Evolutionary conservation across 2,797 vertebrate genomes (phyloP), one percentile per base, ranked within the genome.

Genomic region (Channa striata): DNA sequence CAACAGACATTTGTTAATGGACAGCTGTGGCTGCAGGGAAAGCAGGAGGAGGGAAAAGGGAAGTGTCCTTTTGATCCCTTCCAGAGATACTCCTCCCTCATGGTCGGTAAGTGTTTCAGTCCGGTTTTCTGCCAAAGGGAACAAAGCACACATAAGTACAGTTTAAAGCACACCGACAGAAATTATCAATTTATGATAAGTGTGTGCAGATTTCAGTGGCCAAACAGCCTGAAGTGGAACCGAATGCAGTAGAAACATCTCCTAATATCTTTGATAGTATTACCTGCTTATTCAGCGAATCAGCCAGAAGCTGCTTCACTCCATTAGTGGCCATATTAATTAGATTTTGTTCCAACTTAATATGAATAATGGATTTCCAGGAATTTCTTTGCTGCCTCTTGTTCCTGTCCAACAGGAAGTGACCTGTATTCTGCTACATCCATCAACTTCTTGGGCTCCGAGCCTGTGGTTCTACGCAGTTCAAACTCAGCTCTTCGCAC

Each of bases 31-130:
- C 87, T 95, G 77, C 76, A 88, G 72, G 92, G 89, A 43, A 92
- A 66, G 77, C 91, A 69, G 54, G 92, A 94, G 68, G 94, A 95
- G 63, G 93, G 94, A 64, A 94, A 93, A 68, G 94, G 95, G 68
- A 95, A 92, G 68, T 94, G 95, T 89, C 94, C 93, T 1, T 96
- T 95, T 87, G 93, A 95, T 87, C 95, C 95, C 36, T 93, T 93
- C 72, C 92, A 92, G 72, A 94, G 93, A 80, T 93, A 91, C 53
- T 90, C 93, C 1, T 94, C 95, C 69, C 66, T 95, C 70, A 91
- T 96, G 88, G 89, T 94, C 16, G 95, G 95, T 95, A 86, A 77
- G 94, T 94, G 83, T 84, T 71, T 80, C 75, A 71, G 49, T 69
- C 80, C 53, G 51, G 57, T 65, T 69, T 64, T 36, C 69, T 72